Base-by-base conservation (phyloP, 2,888 invertebrate species). In the Choristoneura rosaceana region DNA sequence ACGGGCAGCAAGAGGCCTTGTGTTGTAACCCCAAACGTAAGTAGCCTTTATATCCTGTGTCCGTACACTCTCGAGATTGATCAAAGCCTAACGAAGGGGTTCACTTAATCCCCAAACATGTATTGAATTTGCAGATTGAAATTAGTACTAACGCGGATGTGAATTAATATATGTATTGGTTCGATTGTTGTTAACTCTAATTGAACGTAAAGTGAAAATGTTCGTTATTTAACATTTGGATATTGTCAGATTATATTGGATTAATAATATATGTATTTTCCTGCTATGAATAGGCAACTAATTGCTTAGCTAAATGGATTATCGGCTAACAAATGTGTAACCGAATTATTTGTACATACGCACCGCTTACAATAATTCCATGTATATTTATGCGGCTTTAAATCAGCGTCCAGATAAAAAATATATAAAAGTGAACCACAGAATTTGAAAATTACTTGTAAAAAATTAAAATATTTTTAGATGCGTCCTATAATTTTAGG, bases 71-170 rank as follows among this genome's bases (percentile, higher is more conserved):
- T 34, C 67, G 47, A 71, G 71, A 71, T 68, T 71, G 67, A 71
- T 68, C 58, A 62, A 58, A 68, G 25, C 71, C 67, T 25, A 4
- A 34, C 50, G 38, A 33, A 41, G 70, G 69, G 69, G 60, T 69
- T 73, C 43, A 61, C 62, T 70, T 70, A 75, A 71, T 75, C 76
- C 77, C 74, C 50, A 47, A 70, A 73, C 76, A 74, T 76, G 79
- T 78, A 76, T 75, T 76, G 78, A 76, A 76, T 77, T 77, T 78
- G 80, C 76, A 82, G 79, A 80, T 81, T 79, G 76, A 79, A 78
- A 82, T 81, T 80, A 81, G 81, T 80, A 82, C 79, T 78, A 80
- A 82, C 79, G 76, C 69, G 68, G 65, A 58, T 74, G 47, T 68
- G 69, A 73, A 73, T 74, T 64, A 74, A 61, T 58, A 14, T 66